Evolutionary conservation across 2,113 vertebrate genomes (phyloP), one percentile per base, ranked within the genome.

Genomic region (Emydura subglobosa): DNA sequence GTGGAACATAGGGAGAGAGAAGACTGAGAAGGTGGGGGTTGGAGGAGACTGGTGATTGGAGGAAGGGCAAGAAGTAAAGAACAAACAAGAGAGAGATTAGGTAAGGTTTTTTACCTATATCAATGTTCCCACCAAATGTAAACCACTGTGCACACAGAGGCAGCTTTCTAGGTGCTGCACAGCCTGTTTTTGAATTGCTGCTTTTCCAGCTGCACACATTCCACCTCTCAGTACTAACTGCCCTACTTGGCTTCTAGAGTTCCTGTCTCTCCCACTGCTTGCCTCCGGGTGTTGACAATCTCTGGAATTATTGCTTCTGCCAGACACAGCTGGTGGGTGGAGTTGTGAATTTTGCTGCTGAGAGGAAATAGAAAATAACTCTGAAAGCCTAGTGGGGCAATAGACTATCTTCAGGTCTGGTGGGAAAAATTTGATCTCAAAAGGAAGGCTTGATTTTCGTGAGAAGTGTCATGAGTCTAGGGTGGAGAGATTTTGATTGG

Each of bases 371-470:
- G 24, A 59, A 83, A 90, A 78, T 47, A 47, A 47, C 47, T 47
- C 44, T 47, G 47, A 47, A 47, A 88, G 54, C 29, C 13, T 39
- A 0, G 88, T 31, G 5, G 4, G 0, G 1, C 6, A 83, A 27
- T 79, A 85, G 72, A 29, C 42, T 89, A 50, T 83, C 92, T 93
- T 95, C 59, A 86, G 76, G 55, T 93, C 78, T 96, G n/a, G 2
- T 86, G 72, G 51, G 90, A 88, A 25, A 82, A 10, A 78, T 89
- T 84, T 90, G 42, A n/a, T 91, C 81, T 93, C 16, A 49, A 82
- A 89, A 55, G 74, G 25, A 44, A 78, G 42, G 12, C 42, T 84
- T 87, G 83, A 76, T 97, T 93, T 72, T 83, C 78, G 57, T 86
- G 94, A 91, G 49, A 92, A 82, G 3, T 82, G 72, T 94, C 94